Percentiles rank a stretch among this genome's conserved stretches.
phyloP scores from a whole-genome alignment of 2,888 invertebrate species.

The Ophioninae sp. region DNA sequence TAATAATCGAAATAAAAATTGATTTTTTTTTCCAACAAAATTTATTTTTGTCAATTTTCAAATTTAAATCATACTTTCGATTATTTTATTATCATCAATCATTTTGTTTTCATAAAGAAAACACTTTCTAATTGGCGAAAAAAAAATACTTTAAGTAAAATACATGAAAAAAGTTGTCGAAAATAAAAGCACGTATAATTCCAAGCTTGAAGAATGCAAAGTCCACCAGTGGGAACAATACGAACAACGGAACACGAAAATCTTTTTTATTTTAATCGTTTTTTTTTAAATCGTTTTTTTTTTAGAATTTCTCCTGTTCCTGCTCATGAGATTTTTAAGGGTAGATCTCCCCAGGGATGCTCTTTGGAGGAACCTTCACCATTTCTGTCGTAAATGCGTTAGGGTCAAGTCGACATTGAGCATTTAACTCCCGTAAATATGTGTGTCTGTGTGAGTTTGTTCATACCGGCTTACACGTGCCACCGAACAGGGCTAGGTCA shows the following conservation, averaged over 20 bases:
- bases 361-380: slow-evolving; percentile 40
- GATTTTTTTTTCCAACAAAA: too few species aligned
- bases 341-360: slow-evolving; percentile 44
- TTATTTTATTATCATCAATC: too few species aligned
- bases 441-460: slow-evolving; percentile 1
- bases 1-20: too few species aligned
- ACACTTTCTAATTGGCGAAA: too few species aligned
- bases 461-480: background rate
- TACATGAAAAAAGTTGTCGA: background rate
- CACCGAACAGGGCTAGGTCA: slow-evolving; percentile 46
- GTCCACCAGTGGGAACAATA: background rate
- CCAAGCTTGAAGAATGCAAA: too few species aligned
- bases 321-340: background rate
- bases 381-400: slow-evolving; percentile 24
- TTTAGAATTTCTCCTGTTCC: slow-evolving; percentile 21
- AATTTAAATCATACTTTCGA: too few species aligned
- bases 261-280: background rate
- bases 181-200: background rate
- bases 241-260: background rate
- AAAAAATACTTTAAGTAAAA: background rate
- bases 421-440: slow-evolving; percentile 48
- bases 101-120: too few species aligned
- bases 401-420: slow-evolving; percentile 39
- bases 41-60: too few species aligned
- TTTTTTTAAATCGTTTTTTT: background rate